phyloP scores from a whole-genome alignment of 2,113 vertebrate genomes.

The Terrapene triunguis region DNA sequence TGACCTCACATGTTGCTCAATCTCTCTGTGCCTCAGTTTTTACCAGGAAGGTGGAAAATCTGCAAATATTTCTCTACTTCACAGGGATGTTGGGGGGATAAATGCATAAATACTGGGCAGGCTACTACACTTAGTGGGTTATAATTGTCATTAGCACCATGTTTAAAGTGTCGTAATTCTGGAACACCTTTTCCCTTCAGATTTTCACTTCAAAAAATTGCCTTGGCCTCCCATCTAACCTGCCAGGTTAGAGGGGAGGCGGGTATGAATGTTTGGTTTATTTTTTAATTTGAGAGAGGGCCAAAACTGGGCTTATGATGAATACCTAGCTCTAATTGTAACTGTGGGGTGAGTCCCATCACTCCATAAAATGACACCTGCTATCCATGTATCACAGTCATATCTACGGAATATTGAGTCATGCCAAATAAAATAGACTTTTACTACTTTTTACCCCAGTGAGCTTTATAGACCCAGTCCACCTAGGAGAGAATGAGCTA shows the following conservation, averaged over 20 bases:
- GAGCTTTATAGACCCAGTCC: neutral
- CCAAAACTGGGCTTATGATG: neutral
- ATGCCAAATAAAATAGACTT: neutral
- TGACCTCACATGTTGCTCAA: neutral
- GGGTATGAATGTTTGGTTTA: accelerated
- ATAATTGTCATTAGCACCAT: neutral
- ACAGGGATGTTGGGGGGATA: neutral
- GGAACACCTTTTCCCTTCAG: neutral
- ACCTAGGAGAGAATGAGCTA: neutral
- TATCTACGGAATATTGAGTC: neutral
- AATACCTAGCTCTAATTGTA: neutral
- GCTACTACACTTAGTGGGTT: neutral
- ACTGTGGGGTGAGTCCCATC: neutral
- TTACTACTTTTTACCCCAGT: neutral
- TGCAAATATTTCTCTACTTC: neutral
- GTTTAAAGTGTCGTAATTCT: neutral
- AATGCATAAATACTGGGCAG: neutral
- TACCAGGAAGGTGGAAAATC: neutral
- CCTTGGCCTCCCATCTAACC: neutral
- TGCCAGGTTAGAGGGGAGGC: neutral
- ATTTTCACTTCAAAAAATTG: neutral
- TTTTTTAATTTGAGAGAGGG: neutral
- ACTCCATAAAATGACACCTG: neutral
- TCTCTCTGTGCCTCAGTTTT: neutral
- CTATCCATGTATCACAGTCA: neutral